These are phyloP conservation scores for Caenorhabditis remanei DNA, from an alignment of 1,140 invertebrate genomes.

Conservation along the genomic window DNA sequence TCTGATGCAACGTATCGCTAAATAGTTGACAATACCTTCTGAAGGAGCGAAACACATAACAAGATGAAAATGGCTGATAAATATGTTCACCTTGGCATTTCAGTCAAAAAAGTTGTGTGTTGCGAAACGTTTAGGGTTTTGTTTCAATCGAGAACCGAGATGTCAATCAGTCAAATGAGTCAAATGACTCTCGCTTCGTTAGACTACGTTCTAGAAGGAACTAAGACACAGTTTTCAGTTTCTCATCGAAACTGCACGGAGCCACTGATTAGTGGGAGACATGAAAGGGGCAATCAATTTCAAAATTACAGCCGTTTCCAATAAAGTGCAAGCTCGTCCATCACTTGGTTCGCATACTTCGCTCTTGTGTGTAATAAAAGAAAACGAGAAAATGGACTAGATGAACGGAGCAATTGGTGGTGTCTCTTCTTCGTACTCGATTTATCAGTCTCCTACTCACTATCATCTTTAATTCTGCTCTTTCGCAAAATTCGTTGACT, in stretches of 20 bases:
- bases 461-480: not conserved
- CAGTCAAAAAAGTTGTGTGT: constrained; percentile 3
- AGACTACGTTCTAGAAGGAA: too few relatives aligned
- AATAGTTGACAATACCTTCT: constrained; percentile 6
- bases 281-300: constrained; percentile 1
- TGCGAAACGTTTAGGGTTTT: constrained; percentile 29
- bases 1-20: constrained; percentile 22
- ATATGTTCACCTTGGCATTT: not conserved
- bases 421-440: not conserved
- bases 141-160: not conserved
- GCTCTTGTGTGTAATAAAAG: not conserved
- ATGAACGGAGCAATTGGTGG: constrained; percentile 44
- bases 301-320: not conserved
- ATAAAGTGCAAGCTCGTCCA: constrained; percentile 1
- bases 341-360: not conserved
- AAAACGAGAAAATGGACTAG: not conserved
- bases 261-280: constrained; percentile 6
- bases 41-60: constrained; percentile 21
- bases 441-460: not conserved
- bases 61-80: constrained; percentile 41
- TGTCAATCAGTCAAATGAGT: constrained; percentile 34
- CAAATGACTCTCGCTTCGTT: constrained; percentile 19
- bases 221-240: too few relatives aligned
- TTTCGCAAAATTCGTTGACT: not conserved
- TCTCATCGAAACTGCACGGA: constrained; percentile 16